Conservation (phyloP, 2,797 vertebrate species). For the Anabas testudineus region DNA sequence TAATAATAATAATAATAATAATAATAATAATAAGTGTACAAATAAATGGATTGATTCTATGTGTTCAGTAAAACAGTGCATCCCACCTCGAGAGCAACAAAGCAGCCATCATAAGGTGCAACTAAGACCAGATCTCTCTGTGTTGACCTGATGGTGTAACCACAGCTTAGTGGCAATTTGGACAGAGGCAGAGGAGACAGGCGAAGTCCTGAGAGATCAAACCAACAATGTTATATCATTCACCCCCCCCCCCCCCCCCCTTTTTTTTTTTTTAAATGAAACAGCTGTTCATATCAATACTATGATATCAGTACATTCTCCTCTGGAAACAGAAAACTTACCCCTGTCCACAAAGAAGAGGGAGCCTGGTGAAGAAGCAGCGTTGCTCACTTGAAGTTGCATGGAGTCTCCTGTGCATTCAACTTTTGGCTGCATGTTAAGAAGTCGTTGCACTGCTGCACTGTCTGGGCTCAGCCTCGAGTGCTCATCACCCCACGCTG, state of each 20-base stretch:
- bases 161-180: slow-evolving; percentile 80
- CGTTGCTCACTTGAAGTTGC: slow-evolving; percentile 74
- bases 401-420: slow-evolving; percentile 79
- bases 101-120: slow-evolving; percentile 83
- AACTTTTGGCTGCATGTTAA: slow-evolving; percentile 78
- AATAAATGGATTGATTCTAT: neutral
- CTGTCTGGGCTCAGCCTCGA: neutral
- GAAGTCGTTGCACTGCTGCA: slow-evolving; percentile 59
- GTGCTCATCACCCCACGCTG: slow-evolving; percentile 6
- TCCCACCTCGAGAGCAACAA: slow-evolving; percentile 76
- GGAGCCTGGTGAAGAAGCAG: slow-evolving; percentile 41
- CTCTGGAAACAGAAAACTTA: slow-evolving; percentile 11
- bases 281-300: neutral
- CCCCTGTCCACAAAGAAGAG: slow-evolving; percentile 81
- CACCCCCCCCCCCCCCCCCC: too few relatives aligned
- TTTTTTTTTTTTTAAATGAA: too few relatives aligned
- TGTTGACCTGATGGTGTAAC: slow-evolving; percentile 71
- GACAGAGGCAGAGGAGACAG: slow-evolving; percentile 78
- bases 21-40: neutral
- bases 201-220: slow-evolving; percentile 53
- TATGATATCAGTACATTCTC: neutral
- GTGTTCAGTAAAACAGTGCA: neutral
- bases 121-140: slow-evolving; percentile 61
- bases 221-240: neutral
- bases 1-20: too few relatives aligned